These are phyloP conservation scores for Habropoda laboriosa DNA, from an alignment of 1,140 invertebrate species.

Conservation along the genomic window DNA sequence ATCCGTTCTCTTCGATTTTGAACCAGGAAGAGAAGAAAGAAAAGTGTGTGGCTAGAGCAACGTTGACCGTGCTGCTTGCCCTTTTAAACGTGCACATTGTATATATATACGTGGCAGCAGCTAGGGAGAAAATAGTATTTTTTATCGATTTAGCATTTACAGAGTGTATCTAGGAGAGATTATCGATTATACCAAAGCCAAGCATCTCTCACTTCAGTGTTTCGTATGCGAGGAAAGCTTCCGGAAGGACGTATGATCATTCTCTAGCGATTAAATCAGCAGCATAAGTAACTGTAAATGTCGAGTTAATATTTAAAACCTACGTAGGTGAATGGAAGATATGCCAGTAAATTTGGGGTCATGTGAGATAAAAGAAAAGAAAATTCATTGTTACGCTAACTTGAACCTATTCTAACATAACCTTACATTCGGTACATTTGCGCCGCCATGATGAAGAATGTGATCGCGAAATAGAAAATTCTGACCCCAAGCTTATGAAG, in stretches of 20 bases:
- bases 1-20: slow-evolving; percentile 40
- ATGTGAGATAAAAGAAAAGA: too few relatives aligned
- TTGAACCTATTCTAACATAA: too few relatives aligned
- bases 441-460: neutral
- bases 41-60: slow-evolving; percentile 3
- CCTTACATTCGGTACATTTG: too few relatives aligned
- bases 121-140: slow-evolving; percentile 64
- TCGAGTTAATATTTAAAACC: slow-evolving; percentile 66
- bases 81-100: slow-evolving; percentile 48
- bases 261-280: slow-evolving; percentile 40
- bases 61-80: slow-evolving; percentile 25
- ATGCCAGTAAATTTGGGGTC: slow-evolving; percentile 2
- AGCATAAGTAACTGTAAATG: slow-evolving; percentile 54
- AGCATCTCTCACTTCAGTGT: slow-evolving; percentile 49
- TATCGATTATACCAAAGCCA: slow-evolving; percentile 63
- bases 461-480: neutral
- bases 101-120: slow-evolving; percentile 54
- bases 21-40: slow-evolving; percentile 18
- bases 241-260: slow-evolving; percentile 32
- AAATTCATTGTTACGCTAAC: too few relatives aligned
- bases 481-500: neutral
- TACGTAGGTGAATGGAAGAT: slow-evolving; percentile 34
- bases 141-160: slow-evolving; percentile 68
- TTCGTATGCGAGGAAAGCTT: slow-evolving; percentile 19
- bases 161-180: slow-evolving; percentile 57